phyloP scores from a whole-genome alignment of 2,888 invertebrate genomes.

The Lutraria lutraria region DNA sequence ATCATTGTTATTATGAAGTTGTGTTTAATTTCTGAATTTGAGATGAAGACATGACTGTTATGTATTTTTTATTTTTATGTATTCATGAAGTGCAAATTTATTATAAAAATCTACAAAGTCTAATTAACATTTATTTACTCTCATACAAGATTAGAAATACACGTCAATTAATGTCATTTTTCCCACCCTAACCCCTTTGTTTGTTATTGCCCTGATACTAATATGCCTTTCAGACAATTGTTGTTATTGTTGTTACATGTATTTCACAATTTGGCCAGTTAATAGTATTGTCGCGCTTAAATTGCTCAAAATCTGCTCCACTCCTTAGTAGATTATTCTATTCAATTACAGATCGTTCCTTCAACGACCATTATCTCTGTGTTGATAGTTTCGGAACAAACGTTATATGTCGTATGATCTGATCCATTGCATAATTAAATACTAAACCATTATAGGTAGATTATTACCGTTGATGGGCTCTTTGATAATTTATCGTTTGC shows the following conservation, averaged over 20 bases:
- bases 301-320: conserved; percentile 5
- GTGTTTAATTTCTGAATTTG: neutral
- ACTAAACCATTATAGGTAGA: neutral
- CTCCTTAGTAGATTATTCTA: neutral
- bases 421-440: neutral
- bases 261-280: neutral
- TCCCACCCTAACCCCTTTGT: neutral
- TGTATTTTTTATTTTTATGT: neutral
- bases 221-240: neutral
- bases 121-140: too few relatives aligned
- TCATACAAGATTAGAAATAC: too few relatives aligned
- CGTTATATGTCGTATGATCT: neutral
- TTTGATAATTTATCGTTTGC: neutral
- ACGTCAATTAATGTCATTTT: too few relatives aligned
- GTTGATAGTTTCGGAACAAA: neutral
- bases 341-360: neutral
- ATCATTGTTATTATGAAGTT: neutral
- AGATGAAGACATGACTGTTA: neutral
- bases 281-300: neutral
- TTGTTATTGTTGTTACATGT: neutral
- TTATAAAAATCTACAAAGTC: too few relatives aligned
- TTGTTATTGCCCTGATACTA: neutral
- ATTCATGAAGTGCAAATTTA: too few relatives aligned
- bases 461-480: neutral
- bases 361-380: neutral